Evolutionary conservation across 2,888 invertebrate species (phyloP).

Genomic region (Hirtodrosophila duncani): DNA sequence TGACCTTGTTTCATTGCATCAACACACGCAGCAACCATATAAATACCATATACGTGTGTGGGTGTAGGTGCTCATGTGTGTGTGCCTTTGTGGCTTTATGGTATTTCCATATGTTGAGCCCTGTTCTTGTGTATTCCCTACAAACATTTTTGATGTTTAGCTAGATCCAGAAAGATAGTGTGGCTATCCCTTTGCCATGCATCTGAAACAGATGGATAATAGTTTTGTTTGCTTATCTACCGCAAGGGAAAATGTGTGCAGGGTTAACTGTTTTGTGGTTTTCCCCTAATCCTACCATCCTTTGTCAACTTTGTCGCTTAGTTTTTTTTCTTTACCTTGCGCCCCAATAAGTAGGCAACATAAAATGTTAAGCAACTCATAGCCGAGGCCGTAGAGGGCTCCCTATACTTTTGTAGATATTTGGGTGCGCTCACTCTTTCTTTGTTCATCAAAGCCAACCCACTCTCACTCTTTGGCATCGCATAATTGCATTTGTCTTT

Average conservation of each 20-base stretch:
- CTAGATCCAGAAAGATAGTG: too few relatives aligned
- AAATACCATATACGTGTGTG: not conserved
- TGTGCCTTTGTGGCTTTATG: constrained; percentile 18
- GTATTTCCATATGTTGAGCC: constrained; percentile 33
- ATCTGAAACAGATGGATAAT: too few relatives aligned
- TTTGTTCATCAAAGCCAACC: constrained; percentile 15
- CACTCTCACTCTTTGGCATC: not conserved
- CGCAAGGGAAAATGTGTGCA: too few relatives aligned
- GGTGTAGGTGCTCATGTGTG: not conserved
- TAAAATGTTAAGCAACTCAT: constrained; percentile 23
- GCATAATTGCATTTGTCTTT: constrained; percentile 52
- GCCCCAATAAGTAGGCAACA: constrained; percentile 48
- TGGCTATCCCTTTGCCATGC: too few relatives aligned
- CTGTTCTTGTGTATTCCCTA: constrained; percentile 23
- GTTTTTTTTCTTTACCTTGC: constrained; percentile 2
- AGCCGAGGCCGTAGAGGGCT: too few relatives aligned
- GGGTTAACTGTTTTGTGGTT: too few relatives aligned
- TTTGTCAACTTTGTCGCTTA: constrained; percentile 20
- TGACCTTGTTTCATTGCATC: constrained; percentile 67
- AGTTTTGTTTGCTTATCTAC: too few relatives aligned
- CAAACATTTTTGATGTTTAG: too few relatives aligned
- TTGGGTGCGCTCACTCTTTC: constrained; percentile 18
- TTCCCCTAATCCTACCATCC: constrained; percentile 25
- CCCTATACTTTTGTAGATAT: constrained; percentile 9
- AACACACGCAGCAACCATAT: constrained; percentile 1